Evolutionary conservation across 92 coral and sea anemone species (phyloP).

Genomic region (Paragorgia papillata): DNA sequence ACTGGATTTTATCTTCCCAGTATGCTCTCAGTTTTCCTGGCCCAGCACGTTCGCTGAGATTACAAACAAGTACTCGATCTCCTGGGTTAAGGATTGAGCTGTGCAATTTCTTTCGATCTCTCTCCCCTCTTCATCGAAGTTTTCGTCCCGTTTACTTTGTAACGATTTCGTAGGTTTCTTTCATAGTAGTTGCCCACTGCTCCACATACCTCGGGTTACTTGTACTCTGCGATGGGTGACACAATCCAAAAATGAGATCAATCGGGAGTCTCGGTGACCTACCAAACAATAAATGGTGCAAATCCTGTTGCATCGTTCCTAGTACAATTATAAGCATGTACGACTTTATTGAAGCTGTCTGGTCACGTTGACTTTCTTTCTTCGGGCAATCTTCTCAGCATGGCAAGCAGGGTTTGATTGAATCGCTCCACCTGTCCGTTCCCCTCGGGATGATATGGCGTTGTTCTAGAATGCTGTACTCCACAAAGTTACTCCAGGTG

Average conservation of each 20-base stretch:
- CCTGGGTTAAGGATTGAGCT: neutral
- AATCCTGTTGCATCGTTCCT: slow-evolving; percentile 43
- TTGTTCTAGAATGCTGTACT: slow-evolving; percentile 2
- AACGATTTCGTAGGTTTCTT: slow-evolving; percentile 32
- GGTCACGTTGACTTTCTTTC: slow-evolving; percentile 36
- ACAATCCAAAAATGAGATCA: slow-evolving; percentile 40
- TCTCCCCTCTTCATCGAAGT: slow-evolving; percentile 11
- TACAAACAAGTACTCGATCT: neutral
- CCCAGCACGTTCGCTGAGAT: neutral
- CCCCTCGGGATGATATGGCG: slow-evolving; percentile 16
- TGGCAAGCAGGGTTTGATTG: slow-evolving; percentile 27
- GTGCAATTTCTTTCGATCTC: slow-evolving; percentile 16
- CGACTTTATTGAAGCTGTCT: slow-evolving; percentile 48
- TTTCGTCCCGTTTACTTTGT: slow-evolving; percentile 13
- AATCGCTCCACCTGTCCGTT: slow-evolving; percentile 8
- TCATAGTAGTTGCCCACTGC: slow-evolving; percentile 53
- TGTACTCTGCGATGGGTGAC: neutral
- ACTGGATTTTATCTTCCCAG: too few species aligned
- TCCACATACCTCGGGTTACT: slow-evolving; percentile 47
- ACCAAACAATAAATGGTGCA: slow-evolving; percentile 43
- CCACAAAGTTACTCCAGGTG: slow-evolving; percentile 4
- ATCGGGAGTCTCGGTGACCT: slow-evolving; percentile 35
- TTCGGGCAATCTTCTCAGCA: slow-evolving; percentile 36
- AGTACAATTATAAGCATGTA: slow-evolving; percentile 60
- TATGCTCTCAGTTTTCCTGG: neutral